Evolutionary conservation across 2,888 invertebrate genomes (phyloP).

Genomic region (Cetonia aurata): DNA sequence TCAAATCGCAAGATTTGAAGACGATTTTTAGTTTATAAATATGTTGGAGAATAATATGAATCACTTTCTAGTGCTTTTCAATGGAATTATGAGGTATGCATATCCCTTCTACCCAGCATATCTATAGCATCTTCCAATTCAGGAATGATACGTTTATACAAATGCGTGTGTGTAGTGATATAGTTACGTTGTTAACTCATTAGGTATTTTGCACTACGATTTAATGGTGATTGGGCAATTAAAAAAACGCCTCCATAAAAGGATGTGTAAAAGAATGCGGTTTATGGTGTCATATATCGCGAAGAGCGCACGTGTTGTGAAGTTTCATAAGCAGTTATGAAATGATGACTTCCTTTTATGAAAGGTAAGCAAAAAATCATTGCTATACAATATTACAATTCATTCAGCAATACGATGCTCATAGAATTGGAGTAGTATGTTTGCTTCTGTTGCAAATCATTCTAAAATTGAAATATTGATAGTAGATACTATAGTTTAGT

Average conservation of each 20-base stretch:
- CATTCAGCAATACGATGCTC: too few species aligned
- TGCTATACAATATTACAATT: too few species aligned
- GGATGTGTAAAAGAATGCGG: slow-evolving; percentile 1
- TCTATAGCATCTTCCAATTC: slow-evolving; percentile 12
- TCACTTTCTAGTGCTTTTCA: slow-evolving; percentile 22
- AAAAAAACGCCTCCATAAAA: too few species aligned
- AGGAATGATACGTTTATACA: neutral
- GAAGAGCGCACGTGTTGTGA: neutral
- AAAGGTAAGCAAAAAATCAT: slow-evolving; percentile 26
- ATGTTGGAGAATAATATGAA: slow-evolving; percentile 27
- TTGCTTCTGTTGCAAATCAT: too few species aligned
- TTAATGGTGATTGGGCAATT: too few species aligned
- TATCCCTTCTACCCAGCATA: slow-evolving; percentile 15
- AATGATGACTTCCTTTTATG: slow-evolving; percentile 11
- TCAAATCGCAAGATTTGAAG: slow-evolving; percentile 24
- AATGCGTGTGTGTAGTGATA: too few species aligned
- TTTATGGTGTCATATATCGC: slow-evolving; percentile 11
- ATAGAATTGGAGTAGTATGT: too few species aligned
- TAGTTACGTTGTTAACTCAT: too few species aligned
- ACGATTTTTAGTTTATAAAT: slow-evolving; percentile 13
- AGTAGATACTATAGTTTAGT: too few species aligned
- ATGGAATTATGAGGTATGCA: neutral
- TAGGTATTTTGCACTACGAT: too few species aligned
- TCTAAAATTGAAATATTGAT: too few species aligned
- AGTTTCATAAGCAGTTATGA: neutral